Evolutionary conservation across 2,888 invertebrate genomes (phyloP), one percentile per base, ranked within the genome.

Genomic region (Sussaba pulchella): DNA sequence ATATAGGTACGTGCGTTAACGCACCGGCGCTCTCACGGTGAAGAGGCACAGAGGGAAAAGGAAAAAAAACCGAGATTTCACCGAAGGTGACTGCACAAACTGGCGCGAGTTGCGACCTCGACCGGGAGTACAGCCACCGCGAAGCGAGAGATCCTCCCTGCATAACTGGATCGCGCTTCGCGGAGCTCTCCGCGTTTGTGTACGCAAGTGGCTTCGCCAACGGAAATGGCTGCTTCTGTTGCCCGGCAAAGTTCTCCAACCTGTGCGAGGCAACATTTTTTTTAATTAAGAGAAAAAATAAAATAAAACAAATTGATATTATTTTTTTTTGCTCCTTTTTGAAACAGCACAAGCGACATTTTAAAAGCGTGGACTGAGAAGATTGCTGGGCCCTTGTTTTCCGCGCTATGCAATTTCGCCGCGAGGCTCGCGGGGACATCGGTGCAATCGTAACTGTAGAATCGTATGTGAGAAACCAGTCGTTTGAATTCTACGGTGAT

Each of bases 31-130:
- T 81, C 81, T 77, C 81, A 81, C 81, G 81, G 12, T 4, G 57
- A 81, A 73, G 81, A 57, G 81, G 64, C 43, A 63, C 64, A 39
- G 64, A 19, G 64, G 69, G 19, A 59, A 61, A 19, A 59, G 36
- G 21, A 43, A 69, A 52, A 36, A 69, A 63, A 47, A 72, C 72
- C n/a, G n/a, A n/a, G n/a, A 81, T 81, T 81, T 76, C 76, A 73
- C 76, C 76, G 81, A 81, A 81, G 81, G 76, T 81, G 76, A 57
- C 76, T 77, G 76, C 72, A 69, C 64, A 69, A 76, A 81, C 67
- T 54, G 76, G 67, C 76, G 71, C 52, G 67, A 59, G 36, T 47
- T 59, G 61, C 19, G 70, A 63, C 67, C 31, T 59, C 69, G 43
- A 69, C 69, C 26, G 26, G 2, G 31, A 54, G 31, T 14, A 41